A percentile compares a stretch with the other conserved stretches of the same genome.
Conservation (phyloP, 2,888 invertebrate genomes). For the Panopea generosa region DNA sequence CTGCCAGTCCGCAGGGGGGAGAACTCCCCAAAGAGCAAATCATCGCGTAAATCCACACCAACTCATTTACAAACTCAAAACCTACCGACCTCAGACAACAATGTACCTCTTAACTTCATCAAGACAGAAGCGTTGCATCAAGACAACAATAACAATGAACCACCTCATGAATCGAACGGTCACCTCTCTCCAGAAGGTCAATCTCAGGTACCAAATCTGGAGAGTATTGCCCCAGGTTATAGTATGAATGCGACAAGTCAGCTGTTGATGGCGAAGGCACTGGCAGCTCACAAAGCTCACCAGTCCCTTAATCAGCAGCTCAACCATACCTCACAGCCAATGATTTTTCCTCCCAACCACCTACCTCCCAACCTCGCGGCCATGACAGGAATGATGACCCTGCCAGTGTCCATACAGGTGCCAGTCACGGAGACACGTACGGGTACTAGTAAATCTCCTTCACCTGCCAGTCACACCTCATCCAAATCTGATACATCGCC, state of each 20-base stretch:
- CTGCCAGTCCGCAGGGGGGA: constrained; percentile 67
- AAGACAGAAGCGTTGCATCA: constrained; percentile 35
- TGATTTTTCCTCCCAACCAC: constrained; percentile 53
- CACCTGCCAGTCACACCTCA: constrained; percentile 61
- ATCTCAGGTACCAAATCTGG: constrained; percentile 20
- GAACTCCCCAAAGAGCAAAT: constrained; percentile 50
- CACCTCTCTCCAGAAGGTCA: not conserved
- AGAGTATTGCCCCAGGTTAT: constrained; percentile 40
- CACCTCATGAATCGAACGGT: constrained; percentile 30
- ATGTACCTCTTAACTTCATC: constrained; percentile 51
- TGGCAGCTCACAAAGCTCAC: constrained; percentile 62
- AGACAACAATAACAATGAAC: constrained; percentile 56
- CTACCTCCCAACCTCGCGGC: constrained; percentile 64
- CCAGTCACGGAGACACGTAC: constrained; percentile 32
- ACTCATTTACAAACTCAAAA: constrained; percentile 51
- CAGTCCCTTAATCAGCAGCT: constrained; percentile 54
- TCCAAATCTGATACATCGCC: constrained; percentile 62
- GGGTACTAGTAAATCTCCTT: constrained; percentile 57
- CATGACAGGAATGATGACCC: constrained; percentile 63
- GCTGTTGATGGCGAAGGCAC: constrained; percentile 57
- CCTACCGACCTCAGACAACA: constrained; percentile 65
- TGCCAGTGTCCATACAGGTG: constrained; percentile 39
- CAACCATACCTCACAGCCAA: constrained; percentile 58
- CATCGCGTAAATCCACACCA: constrained; percentile 69
- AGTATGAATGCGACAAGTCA: constrained; percentile 55